Base-by-base conservation (phyloP, 2,888 invertebrate genomes). In the Arge pagana region DNA sequence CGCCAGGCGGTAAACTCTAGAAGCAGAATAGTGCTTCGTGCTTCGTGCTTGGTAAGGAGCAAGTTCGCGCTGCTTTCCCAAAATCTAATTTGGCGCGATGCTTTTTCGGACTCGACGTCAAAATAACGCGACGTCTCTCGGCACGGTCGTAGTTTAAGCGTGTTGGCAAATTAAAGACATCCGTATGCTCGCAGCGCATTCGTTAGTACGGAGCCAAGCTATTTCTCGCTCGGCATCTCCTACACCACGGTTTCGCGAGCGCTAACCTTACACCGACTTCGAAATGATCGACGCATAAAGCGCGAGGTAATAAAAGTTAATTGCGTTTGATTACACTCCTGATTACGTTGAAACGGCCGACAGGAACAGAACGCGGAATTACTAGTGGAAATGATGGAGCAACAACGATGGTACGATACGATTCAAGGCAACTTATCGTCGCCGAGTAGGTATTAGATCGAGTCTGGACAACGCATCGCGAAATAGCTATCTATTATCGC, bases 61-160 rank as follows among this genome's bases (percentile, higher is more conserved):
- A 30, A 21, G 42, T 42, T 8, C 30, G 3, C 15, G 42, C 18
- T 35, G 18, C 15, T 11, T n/a, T 19, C 41, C 54, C 48, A 56
- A 64, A 65, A 67, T 67, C 65, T 69, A 66, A 67, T 68, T 65
- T 56, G 53, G 64, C 62, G 70, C 68, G 65, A 66, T 58, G 62
- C 55, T 39, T 52, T 23, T 43, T 35, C 50, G 50, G 31, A 13
- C 41, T 21, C 23, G 33, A 45, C 23, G 23, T 11, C 50, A 31
- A 21, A 48, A 30, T 53, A 36, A 48, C 50, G 48, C 48, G 43
- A 39, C 37, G 40, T 21, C 21, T 16, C 1, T 21, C 49, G 59
- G 58, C 59, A 62, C 62, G 57, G 65, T 66, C 65, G 62, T 69
- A 66, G 64, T 64, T 50, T 31, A 52, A 58, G 59, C 63, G 60